Evolutionary conservation across 2,113 vertebrate species (phyloP), one percentile per base, ranked within the genome.

Genomic region (Limnothrissa miodon): DNA sequence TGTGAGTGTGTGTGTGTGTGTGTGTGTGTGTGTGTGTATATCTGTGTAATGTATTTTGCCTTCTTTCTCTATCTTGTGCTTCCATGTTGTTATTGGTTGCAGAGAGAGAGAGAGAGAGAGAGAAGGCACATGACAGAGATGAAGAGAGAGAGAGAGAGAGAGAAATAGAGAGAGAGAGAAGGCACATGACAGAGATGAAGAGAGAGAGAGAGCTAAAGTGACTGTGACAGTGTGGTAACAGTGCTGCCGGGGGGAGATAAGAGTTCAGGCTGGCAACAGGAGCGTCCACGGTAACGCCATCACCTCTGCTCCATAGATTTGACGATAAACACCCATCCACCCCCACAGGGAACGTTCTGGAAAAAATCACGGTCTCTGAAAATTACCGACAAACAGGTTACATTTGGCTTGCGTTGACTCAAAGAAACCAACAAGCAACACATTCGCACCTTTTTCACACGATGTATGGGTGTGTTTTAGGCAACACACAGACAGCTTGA

Each of bases 71-170:
- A 5, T 19, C 56, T n/a, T 21, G 17, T 5, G n/a, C n/a, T 59
- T 21, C 56, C 11, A 33, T 33, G 29, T 66, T 33, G 5, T 66
- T 66, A 66, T 33, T 10, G 39, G 80, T 39, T 29, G 17, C 33
- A 36, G 21, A 19, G 25, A 48, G 46, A 81, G 85, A 45, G 80
- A 74, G 33, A 36, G 46, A 19, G 29, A 45, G 45, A 83, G 82
- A 79, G 66, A 56, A n/a, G n/a, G n/a, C n/a, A n/a, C n/a, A n/a
- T n/a, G 78, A 79, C 70, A 42, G 82, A 56, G 82, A 44, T 4
- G 11, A 11, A 53, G 59, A 66, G 59, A 66, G 59, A 59, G 56
- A 25, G 56, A 59, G 56, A 4, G 10, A 82, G 82, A 36, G 5
- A 45, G 56, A 25, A 13, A 45, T n/a, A 25, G 74, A 56, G 17